A percentile compares a stretch with the other conserved stretches of the same genome.
Evolutionary conservation across 2,888 invertebrate genomes (phyloP).

Genomic region (Liodrosophila aerea): DNA sequence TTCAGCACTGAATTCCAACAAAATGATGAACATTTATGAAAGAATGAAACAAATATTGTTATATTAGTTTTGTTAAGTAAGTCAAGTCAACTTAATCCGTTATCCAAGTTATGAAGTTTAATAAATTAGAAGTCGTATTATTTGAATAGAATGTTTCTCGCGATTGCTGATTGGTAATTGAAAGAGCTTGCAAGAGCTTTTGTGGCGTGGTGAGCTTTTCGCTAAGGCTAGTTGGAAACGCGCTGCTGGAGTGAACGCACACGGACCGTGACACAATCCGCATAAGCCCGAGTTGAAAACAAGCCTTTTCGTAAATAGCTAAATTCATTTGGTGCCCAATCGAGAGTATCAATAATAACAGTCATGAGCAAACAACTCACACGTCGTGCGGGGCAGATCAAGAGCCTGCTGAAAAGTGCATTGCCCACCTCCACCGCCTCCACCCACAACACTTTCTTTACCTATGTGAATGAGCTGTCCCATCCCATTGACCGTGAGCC

Average conservation of each 20-base stretch:
- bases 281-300: background rate
- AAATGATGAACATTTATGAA: background rate
- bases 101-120: no score
- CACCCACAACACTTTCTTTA: slow-evolving; percentile 84
- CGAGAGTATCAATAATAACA: no score
- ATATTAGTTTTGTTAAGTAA: no score
- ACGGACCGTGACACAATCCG: slow-evolving; percentile 2
- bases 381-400: slow-evolving; percentile 36
- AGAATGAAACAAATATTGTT: no score
- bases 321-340: no score
- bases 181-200: slow-evolving; percentile 31
- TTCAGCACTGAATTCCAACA: background rate
- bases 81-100: no score
- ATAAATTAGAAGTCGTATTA: no score
- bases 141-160: no score
- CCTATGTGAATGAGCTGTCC: slow-evolving; percentile 91
- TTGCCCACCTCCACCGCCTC: slow-evolving; percentile 44
- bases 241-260: slow-evolving; percentile 38
- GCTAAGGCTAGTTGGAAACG: slow-evolving; percentile 38
- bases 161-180: no score
- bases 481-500: slow-evolving; percentile 90
- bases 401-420: slow-evolving; percentile 42
- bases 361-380: slow-evolving; percentile 64
- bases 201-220: slow-evolving; percentile 25
- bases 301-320: no score